Evolutionary conservation across 30 jellyfish, hydroid and myxozoan genomes (phyloP).

Genomic region (Pelagia noctiluca): DNA sequence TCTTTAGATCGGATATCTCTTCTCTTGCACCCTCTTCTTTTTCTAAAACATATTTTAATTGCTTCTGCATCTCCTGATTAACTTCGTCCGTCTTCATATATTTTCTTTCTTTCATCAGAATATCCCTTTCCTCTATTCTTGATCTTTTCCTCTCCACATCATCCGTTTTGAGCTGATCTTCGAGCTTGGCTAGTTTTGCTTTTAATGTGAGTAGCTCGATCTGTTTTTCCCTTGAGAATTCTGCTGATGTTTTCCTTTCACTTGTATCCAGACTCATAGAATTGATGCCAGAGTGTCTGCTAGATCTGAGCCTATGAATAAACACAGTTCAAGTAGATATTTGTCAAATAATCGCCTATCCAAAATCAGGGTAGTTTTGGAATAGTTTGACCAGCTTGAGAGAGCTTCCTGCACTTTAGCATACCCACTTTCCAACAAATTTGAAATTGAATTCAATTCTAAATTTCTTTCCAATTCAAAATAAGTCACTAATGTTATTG

Average conservation of each 20-base stretch:
- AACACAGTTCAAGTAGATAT: background rate
- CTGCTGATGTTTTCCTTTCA: slow-evolving; percentile 5
- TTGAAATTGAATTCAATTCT: background rate
- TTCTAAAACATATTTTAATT: slow-evolving; percentile 50
- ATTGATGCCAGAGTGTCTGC: slow-evolving; percentile 24
- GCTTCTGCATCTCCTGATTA: slow-evolving; percentile 43
- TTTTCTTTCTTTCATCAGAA: slow-evolving; percentile 29
- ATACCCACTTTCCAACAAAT: background rate
- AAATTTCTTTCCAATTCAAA: background rate
- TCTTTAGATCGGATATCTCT: slow-evolving; percentile 20
- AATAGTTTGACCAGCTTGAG: background rate
- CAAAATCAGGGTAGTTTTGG: background rate
- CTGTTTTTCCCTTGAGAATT: slow-evolving; percentile 22
- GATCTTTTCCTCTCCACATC: slow-evolving; percentile 65
- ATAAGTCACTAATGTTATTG: background rate
- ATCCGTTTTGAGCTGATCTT: slow-evolving; percentile 35
- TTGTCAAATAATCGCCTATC: background rate
- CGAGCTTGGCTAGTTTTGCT: slow-evolving; percentile 31
- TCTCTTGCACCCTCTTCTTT: slow-evolving; percentile 62
- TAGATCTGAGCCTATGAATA: slow-evolving; percentile 31
- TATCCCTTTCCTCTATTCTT: slow-evolving; percentile 49
- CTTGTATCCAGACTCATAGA: slow-evolving; percentile 12
- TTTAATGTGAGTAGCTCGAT: slow-evolving; percentile 51
- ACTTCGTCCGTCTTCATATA: slow-evolving; percentile 34
- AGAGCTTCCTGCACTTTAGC: background rate